Evolutionary conservation across 1,140 invertebrate genomes (phyloP), one percentile per base, ranked within the genome.

Genomic region (Scaptodrosophila lebanonensis): DNA sequence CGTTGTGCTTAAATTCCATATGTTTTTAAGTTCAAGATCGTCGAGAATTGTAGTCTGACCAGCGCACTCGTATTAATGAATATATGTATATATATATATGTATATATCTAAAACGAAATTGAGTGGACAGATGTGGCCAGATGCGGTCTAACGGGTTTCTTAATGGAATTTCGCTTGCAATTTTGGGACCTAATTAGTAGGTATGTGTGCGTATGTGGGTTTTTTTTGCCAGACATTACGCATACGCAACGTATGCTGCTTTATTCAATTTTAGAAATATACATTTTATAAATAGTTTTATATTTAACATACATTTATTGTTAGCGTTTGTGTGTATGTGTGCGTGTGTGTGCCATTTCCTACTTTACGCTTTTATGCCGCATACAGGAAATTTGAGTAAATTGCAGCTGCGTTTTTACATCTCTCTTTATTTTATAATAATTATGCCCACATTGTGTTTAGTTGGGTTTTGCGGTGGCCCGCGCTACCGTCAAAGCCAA

Each of bases 61-160:
- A n/a, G n/a, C n/a, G n/a, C n/a, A n/a, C n/a, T n/a, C 15, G 18
- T 25, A 36, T 13, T 36, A 7, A 22, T 38, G 40, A 35, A 32
- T 18, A 39, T 38, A n/a, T 4, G 16, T 51, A 17, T 27, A 42
- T 51, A 27, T 13, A 22, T n/a, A 29, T 13, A 36, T 20, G 40
- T 20, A 43, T 50, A 25, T 38, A 27, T 42, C 9, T 42, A 45
- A n/a, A n/a, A n/a, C n/a, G n/a, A n/a, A n/a, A n/a, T n/a, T n/a
- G n/a, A n/a, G n/a, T n/a, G n/a, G n/a, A n/a, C n/a, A n/a, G n/a
- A n/a, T n/a, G n/a, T n/a, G n/a, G n/a, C n/a, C n/a, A n/a, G n/a
- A n/a, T n/a, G n/a, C n/a, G 61, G 65, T 68, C 54, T 50, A 68
- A 68, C 65, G 61, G 66, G 66, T 68, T 68, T 68, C 62, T 56